Percentiles rank a stretch among this genome's conserved stretches.
phyloP scores from a whole-genome alignment of 1,140 invertebrate genomes.

The Euwallacea fornicatus region DNA sequence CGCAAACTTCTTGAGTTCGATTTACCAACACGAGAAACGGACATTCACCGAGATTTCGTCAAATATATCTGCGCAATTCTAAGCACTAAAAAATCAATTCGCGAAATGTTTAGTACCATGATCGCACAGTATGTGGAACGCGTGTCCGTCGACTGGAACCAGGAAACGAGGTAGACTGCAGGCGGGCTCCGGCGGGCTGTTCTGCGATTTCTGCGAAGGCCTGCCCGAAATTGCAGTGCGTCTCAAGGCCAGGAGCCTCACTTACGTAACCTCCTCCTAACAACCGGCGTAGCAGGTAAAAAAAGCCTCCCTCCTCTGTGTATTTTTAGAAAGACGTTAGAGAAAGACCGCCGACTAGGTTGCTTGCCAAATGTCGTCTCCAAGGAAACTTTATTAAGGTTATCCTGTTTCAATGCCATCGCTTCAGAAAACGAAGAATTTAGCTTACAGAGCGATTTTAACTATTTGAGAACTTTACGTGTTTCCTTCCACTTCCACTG shows the following conservation, averaged over 20 bases:
- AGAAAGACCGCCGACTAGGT: neutral
- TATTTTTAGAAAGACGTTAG: slow-evolving; percentile 23
- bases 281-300: slow-evolving; percentile 18
- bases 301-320: slow-evolving; percentile 15
- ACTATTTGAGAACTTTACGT: too few species aligned
- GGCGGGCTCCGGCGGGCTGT: slow-evolving; percentile 25
- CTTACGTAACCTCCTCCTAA: slow-evolving; percentile 27
- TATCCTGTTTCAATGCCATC: too few species aligned
- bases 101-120: too few species aligned
- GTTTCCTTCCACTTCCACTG: too few species aligned
- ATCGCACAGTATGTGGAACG: neutral
- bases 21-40: too few species aligned
- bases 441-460: too few species aligned
- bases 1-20: too few species aligned
- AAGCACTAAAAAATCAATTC: too few species aligned
- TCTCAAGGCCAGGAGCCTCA: slow-evolving; percentile 30
- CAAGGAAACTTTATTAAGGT: too few species aligned
- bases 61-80: too few species aligned
- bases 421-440: too few species aligned
- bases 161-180: slow-evolving; percentile 38
- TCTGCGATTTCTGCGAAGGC: slow-evolving; percentile 38
- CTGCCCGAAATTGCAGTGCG: slow-evolving; percentile 38
- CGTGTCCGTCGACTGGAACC: slow-evolving; percentile 33
- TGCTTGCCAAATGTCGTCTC: neutral
- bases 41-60: too few species aligned